A percentile compares a stretch with the other conserved stretches of the same genome.
Evolutionary conservation across 2,113 vertebrate species (phyloP).

Genomic region (Syngnathus scovelli): DNA sequence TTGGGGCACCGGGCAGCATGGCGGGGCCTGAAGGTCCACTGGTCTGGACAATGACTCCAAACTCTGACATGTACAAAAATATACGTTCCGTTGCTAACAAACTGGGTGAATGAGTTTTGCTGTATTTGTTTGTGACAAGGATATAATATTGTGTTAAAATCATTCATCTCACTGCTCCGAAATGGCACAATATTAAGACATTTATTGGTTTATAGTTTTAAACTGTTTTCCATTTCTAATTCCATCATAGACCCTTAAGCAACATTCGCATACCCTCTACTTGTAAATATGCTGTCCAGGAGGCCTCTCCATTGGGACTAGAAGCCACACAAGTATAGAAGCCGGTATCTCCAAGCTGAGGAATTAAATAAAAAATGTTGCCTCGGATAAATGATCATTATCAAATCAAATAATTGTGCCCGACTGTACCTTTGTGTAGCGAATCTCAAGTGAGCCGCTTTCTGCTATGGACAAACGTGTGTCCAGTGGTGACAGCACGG

Average conservation of each 20-base stretch:
- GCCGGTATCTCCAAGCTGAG: constrained; percentile 88
- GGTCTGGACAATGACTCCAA: constrained; percentile 85
- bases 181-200: no score
- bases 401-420: neutral
- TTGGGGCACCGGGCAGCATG: constrained; percentile 87
- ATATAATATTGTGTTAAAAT: no score
- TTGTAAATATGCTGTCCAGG: constrained; percentile 88
- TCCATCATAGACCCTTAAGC: no score
- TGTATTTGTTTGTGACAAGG: no score
- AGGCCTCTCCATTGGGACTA: constrained; percentile 87
- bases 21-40: constrained; percentile 84
- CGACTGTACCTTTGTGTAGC: constrained; percentile 80
- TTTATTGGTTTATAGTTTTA: no score
- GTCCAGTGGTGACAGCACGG: constrained; percentile 77
- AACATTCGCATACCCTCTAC: constrained; percentile 79
- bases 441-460: constrained; percentile 80
- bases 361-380: constrained; percentile 20
- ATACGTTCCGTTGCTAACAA: no score
- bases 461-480: constrained; percentile 82
- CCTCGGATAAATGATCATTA: neutral
- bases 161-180: no score
- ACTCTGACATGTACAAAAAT: constrained; percentile 69
- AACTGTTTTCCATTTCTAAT: no score
- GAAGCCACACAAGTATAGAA: constrained; percentile 89
- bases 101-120: no score